Conservation (phyloP, 2,797 vertebrate species). For the Melanotaenia maccullochi region DNA sequence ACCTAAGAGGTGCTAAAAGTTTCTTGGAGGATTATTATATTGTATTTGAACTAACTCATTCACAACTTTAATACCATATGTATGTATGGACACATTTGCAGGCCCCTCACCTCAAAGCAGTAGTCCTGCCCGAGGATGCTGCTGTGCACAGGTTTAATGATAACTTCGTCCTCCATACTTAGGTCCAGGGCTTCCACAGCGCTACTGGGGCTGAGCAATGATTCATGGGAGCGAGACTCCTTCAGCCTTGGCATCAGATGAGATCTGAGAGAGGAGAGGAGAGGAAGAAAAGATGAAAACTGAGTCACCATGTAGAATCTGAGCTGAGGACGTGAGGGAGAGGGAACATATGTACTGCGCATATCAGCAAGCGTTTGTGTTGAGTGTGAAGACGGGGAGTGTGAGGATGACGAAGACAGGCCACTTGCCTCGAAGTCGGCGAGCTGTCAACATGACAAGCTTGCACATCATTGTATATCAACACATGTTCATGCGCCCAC, state of each 20-base stretch:
- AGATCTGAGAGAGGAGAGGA: slow-evolving; percentile 84
- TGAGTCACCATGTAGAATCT: slow-evolving; percentile 58
- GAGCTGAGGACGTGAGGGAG: slow-evolving; percentile 40
- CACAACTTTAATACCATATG: background rate
- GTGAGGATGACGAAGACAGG: slow-evolving; percentile 51
- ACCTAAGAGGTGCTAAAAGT: background rate
- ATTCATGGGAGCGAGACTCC: slow-evolving; percentile 99
- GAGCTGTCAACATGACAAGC: slow-evolving; percentile 32
- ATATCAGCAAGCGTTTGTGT: slow-evolving; percentile 39
- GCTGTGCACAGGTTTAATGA: slow-evolving; percentile 98
- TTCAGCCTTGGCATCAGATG: slow-evolving; percentile 99
- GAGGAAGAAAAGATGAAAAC: slow-evolving; percentile 23
- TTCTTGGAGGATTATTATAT: background rate
- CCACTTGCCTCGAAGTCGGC: slow-evolving; percentile 49
- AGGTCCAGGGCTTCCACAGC: slow-evolving; percentile 98
- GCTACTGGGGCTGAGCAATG: slow-evolving; percentile 97
- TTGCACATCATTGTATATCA: slow-evolving; percentile 3
- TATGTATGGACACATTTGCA: slow-evolving; percentile 15
- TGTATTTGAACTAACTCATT: background rate
- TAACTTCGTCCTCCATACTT: slow-evolving; percentile 98
- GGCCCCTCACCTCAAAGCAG: slow-evolving; percentile 83
- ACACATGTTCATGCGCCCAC: slow-evolving; percentile 30
- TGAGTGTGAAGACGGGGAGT: slow-evolving; percentile 51
- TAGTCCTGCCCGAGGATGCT: slow-evolving; percentile 98
- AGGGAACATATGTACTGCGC: slow-evolving; percentile 59